phyloP scores from a whole-genome alignment of 2,888 invertebrate genomes.

The Lasius platythorax region DNA sequence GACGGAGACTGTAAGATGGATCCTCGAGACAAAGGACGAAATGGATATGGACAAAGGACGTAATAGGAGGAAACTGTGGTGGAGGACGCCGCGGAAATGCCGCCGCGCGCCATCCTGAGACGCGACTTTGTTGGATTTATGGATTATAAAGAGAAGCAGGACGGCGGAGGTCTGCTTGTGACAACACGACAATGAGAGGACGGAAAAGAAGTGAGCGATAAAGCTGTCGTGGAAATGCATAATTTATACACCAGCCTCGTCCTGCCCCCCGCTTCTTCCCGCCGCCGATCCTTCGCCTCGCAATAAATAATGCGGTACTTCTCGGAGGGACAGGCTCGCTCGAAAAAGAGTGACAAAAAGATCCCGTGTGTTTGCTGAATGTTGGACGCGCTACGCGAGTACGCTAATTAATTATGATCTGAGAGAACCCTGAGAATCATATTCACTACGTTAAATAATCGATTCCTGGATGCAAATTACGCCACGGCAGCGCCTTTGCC shows the following conservation, averaged over 20 bases:
- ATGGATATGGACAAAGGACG: conserved; percentile 78
- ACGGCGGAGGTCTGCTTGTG: conserved; percentile 78
- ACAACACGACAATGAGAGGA: conserved; percentile 83
- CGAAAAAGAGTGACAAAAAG: conserved; percentile 46
- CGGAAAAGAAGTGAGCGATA: conserved; percentile 81
- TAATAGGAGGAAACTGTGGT: conserved; percentile 69
- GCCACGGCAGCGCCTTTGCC: not conserved
- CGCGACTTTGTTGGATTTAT: conserved; percentile 83
- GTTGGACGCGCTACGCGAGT: conserved; percentile 47
- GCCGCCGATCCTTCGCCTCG: conserved; percentile 71
- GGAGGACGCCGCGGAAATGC: conserved; percentile 70
- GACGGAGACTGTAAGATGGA: conserved; percentile 69
- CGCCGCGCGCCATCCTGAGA: conserved; percentile 72
- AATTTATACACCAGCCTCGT: conserved; percentile 79
- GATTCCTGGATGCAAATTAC: conserved; percentile 6
- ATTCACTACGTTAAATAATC: conserved; percentile 55
- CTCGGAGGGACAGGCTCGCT: conserved; percentile 57
- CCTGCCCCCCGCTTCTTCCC: conserved; percentile 48
- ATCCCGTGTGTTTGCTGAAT: conserved; percentile 54
- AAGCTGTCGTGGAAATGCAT: conserved; percentile 81
- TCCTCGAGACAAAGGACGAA: conserved; percentile 79
- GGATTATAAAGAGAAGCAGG: conserved; percentile 82
- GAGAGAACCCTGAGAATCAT: conserved; percentile 56
- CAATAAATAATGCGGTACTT: conserved; percentile 75
- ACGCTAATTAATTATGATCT: conserved; percentile 67